phyloP scores from a whole-genome alignment of 2,113 vertebrate genomes.

The Gymnocephalus cernua region DNA sequence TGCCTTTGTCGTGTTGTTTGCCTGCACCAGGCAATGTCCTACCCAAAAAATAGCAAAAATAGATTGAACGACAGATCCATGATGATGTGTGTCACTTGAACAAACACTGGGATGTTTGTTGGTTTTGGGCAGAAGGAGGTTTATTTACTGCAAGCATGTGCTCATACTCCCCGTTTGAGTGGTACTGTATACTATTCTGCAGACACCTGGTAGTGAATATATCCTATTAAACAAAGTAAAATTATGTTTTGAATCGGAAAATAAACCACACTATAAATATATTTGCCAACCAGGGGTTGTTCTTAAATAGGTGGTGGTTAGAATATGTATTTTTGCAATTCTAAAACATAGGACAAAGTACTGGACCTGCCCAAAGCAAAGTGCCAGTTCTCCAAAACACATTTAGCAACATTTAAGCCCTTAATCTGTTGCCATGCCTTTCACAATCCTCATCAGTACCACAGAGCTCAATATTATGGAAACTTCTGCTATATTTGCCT shows the following conservation, averaged over 20 bases:
- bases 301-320: constrained; percentile 16
- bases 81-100: neutral
- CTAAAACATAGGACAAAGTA: constrained; percentile 18
- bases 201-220: neutral
- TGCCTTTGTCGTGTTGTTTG: neutral
- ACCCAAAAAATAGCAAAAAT: neutral
- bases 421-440: constrained; percentile 44
- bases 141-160: constrained; percentile 1
- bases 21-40: neutral
- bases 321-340: constrained; percentile 4
- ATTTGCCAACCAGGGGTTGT: neutral
- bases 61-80: neutral
- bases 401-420: constrained; percentile 46
- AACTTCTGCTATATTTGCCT: constrained; percentile 1
- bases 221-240: constrained; percentile 5
- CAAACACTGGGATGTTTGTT: neutral
- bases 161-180: constrained; percentile 12
- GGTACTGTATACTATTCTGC: neutral
- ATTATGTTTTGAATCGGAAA: neutral
- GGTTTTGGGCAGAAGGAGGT: neutral
- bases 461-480: constrained; percentile 7
- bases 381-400: constrained; percentile 33
- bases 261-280: neutral
- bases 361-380: constrained; percentile 22
- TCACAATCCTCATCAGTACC: constrained; percentile 20